Conservation (phyloP, 2,888 invertebrate species). For the Pterostichus niger region DNA sequence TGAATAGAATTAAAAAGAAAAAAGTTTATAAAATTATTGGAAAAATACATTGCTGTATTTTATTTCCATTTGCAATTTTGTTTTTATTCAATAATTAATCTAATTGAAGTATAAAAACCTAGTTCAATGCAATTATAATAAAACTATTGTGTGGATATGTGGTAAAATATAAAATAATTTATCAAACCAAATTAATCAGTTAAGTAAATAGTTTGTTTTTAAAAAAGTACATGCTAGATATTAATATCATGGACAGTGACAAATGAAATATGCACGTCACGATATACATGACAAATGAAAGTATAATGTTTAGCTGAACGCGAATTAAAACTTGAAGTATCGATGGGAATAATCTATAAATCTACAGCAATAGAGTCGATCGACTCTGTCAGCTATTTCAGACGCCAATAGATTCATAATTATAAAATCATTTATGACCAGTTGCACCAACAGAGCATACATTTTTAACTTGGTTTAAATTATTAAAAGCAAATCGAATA, state of each 20-base stretch:
- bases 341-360: neutral
- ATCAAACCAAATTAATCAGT: neutral
- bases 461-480: neutral
- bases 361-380: too few relatives aligned
- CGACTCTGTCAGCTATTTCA: too few relatives aligned
- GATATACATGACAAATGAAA: slow-evolving; percentile 55
- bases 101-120: slow-evolving; percentile 6
- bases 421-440: too few relatives aligned
- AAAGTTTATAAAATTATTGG: neutral
- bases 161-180: neutral
- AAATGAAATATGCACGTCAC: slow-evolving; percentile 45
- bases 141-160: neutral
- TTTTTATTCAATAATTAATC: slow-evolving; percentile 3
- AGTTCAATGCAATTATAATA: too few relatives aligned
- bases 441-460: too few relatives aligned
- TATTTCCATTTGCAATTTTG: neutral
- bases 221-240: slow-evolving; percentile 32
- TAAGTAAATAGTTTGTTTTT: slow-evolving; percentile 44
- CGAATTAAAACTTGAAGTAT: slow-evolving; percentile 42
- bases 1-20: neutral
- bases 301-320: slow-evolving; percentile 12
- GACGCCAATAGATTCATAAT: too few relatives aligned
- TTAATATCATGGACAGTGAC: slow-evolving; percentile 45
- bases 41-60: slow-evolving; percentile 9
- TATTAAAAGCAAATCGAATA: neutral